phyloP scores from a whole-genome alignment of 2,797 vertebrate genomes.

The Sciurus vulgaris region DNA sequence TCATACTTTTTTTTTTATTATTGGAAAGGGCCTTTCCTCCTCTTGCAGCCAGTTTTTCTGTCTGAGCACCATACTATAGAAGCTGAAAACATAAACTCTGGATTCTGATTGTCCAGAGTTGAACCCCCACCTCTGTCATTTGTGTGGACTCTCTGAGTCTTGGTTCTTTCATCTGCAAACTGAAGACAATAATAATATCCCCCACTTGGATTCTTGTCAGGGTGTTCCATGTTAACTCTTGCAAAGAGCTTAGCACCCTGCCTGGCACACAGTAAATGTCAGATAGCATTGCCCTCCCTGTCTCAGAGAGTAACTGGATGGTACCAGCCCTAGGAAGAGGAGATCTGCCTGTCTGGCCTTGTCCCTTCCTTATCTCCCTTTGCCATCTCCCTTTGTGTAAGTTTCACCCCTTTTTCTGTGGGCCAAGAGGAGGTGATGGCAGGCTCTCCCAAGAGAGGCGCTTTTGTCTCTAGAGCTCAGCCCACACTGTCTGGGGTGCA shows the following conservation, averaged over 20 bases:
- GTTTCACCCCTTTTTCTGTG: conserved; percentile 71
- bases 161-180: neutral
- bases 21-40: neutral
- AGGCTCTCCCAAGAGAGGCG: conserved; percentile 77
- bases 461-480: conserved; percentile 77
- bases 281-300: neutral
- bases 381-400: conserved; percentile 77
- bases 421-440: conserved; percentile 71
- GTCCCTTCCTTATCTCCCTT: conserved; percentile 78
- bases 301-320: neutral
- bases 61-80: neutral
- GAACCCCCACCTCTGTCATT: neutral
- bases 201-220: neutral
- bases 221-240: neutral
- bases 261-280: neutral
- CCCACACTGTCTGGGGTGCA: conserved; percentile 70
- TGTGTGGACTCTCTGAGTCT: neutral
- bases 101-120: neutral
- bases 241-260: neutral
- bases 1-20: neutral
- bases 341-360: conserved; percentile 64
- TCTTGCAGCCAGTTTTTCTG: neutral
- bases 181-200: neutral
- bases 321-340: neutral
- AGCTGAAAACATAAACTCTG: neutral